phyloP scores from a whole-genome alignment of 2,113 vertebrate species.

The Syngnathus scovelli region DNA sequence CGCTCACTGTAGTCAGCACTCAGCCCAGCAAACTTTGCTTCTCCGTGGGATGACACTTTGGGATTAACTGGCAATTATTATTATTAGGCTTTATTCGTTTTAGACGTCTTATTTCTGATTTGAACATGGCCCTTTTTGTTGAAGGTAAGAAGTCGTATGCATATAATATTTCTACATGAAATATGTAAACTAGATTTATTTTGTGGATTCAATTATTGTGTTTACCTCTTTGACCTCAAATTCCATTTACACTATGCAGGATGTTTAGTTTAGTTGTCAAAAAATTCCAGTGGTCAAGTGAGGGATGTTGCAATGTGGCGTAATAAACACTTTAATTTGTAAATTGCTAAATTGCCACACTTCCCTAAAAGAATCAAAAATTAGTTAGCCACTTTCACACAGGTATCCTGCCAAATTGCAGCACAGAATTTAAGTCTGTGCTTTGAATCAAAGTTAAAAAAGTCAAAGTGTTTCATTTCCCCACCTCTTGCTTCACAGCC shows the following conservation, averaged over 20 bases:
- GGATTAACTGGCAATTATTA: slow-evolving; percentile 4
- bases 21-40: slow-evolving; percentile 17
- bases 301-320: no score
- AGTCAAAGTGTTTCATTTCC: neutral
- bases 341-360: neutral
- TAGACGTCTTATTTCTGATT: neutral
- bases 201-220: neutral
- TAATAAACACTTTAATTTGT: no score
- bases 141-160: slow-evolving; percentile 53
- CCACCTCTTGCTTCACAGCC: neutral
- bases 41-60: slow-evolving; percentile 7
- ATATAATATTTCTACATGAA: neutral
- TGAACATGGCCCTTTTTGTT: slow-evolving; percentile 62
- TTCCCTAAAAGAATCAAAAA: neutral
- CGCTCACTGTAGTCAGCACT: slow-evolving; percentile 2
- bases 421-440: neutral
- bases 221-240: neutral
- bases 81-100: neutral
- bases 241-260: neutral
- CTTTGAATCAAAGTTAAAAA: neutral
- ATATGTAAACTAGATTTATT: neutral
- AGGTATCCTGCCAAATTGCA: neutral
- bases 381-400: neutral
- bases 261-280: neutral
- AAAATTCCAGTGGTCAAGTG: neutral